Evolutionary conservation across 1,140 invertebrate genomes (phyloP), one percentile per base, ranked within the genome.

Genomic region (Drosophila ercepeae): DNA sequence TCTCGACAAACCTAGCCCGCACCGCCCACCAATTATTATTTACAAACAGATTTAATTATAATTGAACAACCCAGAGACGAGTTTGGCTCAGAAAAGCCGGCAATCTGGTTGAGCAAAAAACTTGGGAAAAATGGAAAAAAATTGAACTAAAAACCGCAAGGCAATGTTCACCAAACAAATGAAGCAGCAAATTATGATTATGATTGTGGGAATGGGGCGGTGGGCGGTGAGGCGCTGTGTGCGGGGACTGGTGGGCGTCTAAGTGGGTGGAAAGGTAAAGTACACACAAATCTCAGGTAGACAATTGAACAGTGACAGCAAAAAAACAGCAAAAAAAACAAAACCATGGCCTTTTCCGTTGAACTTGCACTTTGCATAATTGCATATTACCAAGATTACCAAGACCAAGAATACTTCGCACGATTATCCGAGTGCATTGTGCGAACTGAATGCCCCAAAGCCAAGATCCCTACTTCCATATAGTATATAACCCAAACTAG

Each of bases 341-440:
- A 61, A 72, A 73, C 75, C 69, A 77, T 78, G 69, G 41, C 27
- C 67, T 70, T 70, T 75, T 59, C 50, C 81, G 76, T 76, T 84
- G 81, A 84, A 84, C 81, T 84, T 84, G 81, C 82, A 84, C 81
- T 84, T 86, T 88, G 81, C 81, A 88, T 86, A 84, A 84, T 84
- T 86, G 79, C 75, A 75, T 29, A 54, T 52, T 63, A 73, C 68
- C 68, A 71, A 16, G 29, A 49, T 9, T 32, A 52, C 46, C 32
- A 45, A 64, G 59, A 64, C 71, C 69, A 74, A 74, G 59, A 74
- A 74, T 57, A 50, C 60, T 84, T 83, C 78, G 61, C 78, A 83
- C 79, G 81, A 83, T 83, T 83, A 83, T 69, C 75, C 58, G 58
- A 64, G 44, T 74, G 72, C 70, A 84, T 74, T 76, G 69, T 86